Evolutionary conservation across 2,888 invertebrate genomes (phyloP).

Genomic region (Apodemia zela): DNA sequence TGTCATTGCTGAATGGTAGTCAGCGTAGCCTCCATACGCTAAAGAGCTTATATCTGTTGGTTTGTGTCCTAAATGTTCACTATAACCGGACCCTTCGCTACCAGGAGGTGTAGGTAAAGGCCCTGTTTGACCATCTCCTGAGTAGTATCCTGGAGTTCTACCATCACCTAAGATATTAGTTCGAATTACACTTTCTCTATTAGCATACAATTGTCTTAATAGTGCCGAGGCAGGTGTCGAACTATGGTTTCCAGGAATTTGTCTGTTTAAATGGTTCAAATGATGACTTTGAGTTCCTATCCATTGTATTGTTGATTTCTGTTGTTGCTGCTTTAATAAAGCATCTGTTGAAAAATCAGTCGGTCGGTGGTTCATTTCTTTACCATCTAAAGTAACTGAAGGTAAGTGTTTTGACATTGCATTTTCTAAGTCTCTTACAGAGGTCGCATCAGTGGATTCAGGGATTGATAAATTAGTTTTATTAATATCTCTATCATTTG

Average conservation of each 20-base stretch:
- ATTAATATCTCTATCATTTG: slow-evolving; percentile 65
- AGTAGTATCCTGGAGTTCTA: slow-evolving; percentile 69
- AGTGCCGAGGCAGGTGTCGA: slow-evolving; percentile 93
- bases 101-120: slow-evolving; percentile 95
- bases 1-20: slow-evolving; percentile 96
- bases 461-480: slow-evolving; percentile 63
- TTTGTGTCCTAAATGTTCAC: slow-evolving; percentile 81
- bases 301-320: slow-evolving; percentile 93
- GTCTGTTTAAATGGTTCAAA: slow-evolving; percentile 82
- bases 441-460: slow-evolving; percentile 75
- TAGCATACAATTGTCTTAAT: slow-evolving; percentile 93
- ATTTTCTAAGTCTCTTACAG: slow-evolving; percentile 95
- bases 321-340: slow-evolving; percentile 88
- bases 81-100: slow-evolving; percentile 88
- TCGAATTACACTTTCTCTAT: slow-evolving; percentile 96
- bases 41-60: slow-evolving; percentile 82
- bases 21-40: slow-evolving; percentile 82
- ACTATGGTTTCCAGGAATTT: slow-evolving; percentile 75
- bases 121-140: slow-evolving; percentile 83
- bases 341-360: slow-evolving; percentile 95
- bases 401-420: slow-evolving; percentile 98
- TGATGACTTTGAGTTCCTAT: slow-evolving; percentile 89
- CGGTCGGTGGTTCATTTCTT: slow-evolving; percentile 83
- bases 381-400: slow-evolving; percentile 70
- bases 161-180: slow-evolving; percentile 85